These are phyloP conservation scores for Plutella xylostella DNA, from an alignment of 2,888 invertebrate species.

Conservation along the genomic window DNA sequence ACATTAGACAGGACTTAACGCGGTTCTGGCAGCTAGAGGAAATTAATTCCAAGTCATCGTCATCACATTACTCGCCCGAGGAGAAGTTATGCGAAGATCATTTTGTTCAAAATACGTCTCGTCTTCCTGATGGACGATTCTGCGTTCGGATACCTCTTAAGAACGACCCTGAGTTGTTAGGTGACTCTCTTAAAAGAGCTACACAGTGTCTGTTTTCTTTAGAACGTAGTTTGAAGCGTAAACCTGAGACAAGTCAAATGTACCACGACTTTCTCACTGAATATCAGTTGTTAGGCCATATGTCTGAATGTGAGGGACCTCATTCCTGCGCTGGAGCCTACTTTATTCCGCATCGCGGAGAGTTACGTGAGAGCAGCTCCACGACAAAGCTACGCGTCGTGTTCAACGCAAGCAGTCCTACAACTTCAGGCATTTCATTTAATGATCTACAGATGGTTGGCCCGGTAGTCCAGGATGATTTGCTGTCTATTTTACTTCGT, in stretches of 20 bases:
- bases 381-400: conserved; percentile 20
- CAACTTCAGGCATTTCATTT: conserved; percentile 17
- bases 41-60: background rate
- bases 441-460: conserved; percentile 7
- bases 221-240: conserved; percentile 14
- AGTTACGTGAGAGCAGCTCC: conserved; percentile 13
- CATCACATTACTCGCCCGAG: background rate
- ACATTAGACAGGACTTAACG: background rate
- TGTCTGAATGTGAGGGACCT: conserved; percentile 15
- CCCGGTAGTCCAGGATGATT: background rate
- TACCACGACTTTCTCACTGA: conserved; percentile 15
- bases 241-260: conserved; percentile 3
- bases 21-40: background rate
- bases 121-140: conserved; percentile 20
- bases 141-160: conserved; percentile 21
- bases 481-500: background rate
- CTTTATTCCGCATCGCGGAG: conserved; percentile 17
- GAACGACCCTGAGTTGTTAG: conserved; percentile 13
- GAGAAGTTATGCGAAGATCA: conserved; percentile 18
- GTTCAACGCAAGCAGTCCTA: conserved; percentile 18
- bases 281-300: conserved; percentile 19
- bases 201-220: conserved; percentile 15
- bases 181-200: conserved; percentile 19
- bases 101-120: conserved; percentile 20
- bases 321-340: background rate